Conservation (phyloP, 37 sponge, comb jelly and placozoan species). For the Spongilla lacustris region DNA sequence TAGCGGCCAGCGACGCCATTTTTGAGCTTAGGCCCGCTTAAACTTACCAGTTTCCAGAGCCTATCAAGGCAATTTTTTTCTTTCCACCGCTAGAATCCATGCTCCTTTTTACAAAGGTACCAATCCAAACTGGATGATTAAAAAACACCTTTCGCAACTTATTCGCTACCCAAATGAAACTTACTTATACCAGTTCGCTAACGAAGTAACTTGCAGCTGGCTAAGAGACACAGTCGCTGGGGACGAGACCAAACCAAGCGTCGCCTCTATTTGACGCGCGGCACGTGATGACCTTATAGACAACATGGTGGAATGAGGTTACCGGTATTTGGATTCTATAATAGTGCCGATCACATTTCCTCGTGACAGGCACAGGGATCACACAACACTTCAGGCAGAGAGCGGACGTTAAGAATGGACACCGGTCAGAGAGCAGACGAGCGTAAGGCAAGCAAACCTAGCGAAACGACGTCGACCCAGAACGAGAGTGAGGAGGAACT, state of each 20-base stretch:
- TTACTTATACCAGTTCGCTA: neutral
- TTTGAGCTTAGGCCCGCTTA: neutral
- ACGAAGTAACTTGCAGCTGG: neutral
- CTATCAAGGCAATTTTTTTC: slow-evolving; percentile 75
- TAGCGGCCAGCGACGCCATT: neutral
- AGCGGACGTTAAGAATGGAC: slow-evolving; percentile 26
- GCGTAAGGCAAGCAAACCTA: neutral
- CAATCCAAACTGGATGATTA: neutral
- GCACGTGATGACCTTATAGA: slow-evolving; percentile 36
- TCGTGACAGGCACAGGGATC: neutral
- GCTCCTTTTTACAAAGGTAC: neutral
- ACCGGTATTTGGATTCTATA: neutral
- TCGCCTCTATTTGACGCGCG: slow-evolving; percentile 11
- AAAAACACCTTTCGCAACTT: neutral
- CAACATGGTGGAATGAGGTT: slow-evolving; percentile 47
- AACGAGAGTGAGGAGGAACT: slow-evolving; percentile 52
- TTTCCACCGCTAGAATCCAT: neutral
- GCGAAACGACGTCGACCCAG: neutral
- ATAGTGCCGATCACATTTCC: neutral
- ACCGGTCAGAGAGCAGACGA: slow-evolving; percentile 30
- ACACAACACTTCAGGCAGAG: neutral
- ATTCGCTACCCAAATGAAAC: neutral
- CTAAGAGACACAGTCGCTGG: neutral
- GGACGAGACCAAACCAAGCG: neutral
- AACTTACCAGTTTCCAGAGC: slow-evolving; percentile 92